Base-by-base conservation (phyloP, 64 coral and sea anemone genomes). In the Hydrozoanthus tunicans region DNA sequence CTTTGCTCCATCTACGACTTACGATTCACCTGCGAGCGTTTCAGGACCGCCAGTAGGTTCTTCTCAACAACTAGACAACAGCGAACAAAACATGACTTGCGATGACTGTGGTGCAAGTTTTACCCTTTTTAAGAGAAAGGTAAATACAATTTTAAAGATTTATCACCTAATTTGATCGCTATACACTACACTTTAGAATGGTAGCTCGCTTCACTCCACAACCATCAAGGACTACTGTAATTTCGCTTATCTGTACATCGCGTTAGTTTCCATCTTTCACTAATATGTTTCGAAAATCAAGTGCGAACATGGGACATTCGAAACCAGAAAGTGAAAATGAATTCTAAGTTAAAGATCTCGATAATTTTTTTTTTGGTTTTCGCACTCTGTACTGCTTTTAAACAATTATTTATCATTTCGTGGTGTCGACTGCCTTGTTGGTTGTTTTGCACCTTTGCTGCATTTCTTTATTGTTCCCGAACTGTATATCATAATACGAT, bases 51-150 rank as follows among this genome's bases (percentile, higher is more conserved):
- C 84, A 57, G 20, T 68, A 86, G 73, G 66, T 73, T 72, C 6
- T 72, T 58, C 67, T 75, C 54, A 26, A 7, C 68, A 88, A 43
- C 32, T 43, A 88, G 20, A 56, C 5, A 75, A 88, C 69, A 32
- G 57, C 84, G 84, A 88, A 58, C 55, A 61, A 27, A 88, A 60
- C 54, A 97, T 97, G 95, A 91, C 88, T 24, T 97, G 95, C 67
- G 93, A 92, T 64, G 86, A 78, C 51, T 97, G 95, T 61, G 91
- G 83, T 59, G 63, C 73, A 73, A 94, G 82, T 56, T 97, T 97
- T 90, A 92, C 82, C 1, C 2, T 97, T 53, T 93, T 97, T 73
- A 81, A 81, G 59, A 72, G 92, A 14, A 97, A 97, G 90, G 95
- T 97, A 90, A 88, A 64, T 5, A 60, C n/a, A 59, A 70, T 53